These are phyloP conservation scores for Malurus splendens DNA, from an alignment of 2,797 vertebrate species.

Conservation along the genomic window DNA sequence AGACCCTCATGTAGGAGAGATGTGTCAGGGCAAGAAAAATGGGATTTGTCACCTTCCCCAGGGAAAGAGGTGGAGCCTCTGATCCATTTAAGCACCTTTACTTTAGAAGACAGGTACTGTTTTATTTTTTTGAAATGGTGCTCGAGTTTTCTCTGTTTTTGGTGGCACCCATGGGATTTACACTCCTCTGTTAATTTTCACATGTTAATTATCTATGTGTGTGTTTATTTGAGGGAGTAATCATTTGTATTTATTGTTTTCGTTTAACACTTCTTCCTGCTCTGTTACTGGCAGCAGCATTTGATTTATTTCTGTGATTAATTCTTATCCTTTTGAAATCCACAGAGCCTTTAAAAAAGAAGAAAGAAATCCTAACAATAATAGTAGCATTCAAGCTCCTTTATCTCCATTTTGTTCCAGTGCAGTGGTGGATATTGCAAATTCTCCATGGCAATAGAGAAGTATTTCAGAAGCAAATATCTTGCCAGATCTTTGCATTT, in stretches of 20 bases:
- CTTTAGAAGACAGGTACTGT: neutral
- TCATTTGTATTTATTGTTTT: neutral
- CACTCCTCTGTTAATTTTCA: neutral
- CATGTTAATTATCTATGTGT: neutral
- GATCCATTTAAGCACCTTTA: neutral
- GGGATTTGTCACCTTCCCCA: neutral
- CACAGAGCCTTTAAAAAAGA: neutral
- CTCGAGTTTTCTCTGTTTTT: neutral
- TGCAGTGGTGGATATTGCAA: slow-evolving; percentile 51
- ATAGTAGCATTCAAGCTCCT: slow-evolving; percentile 52
- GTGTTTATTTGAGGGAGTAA: neutral
- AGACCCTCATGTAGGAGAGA: neutral
- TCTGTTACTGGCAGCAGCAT: neutral
- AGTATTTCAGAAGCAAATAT: slow-evolving; percentile 51
- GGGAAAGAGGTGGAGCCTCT: neutral
- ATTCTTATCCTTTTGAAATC: slow-evolving; percentile 42
- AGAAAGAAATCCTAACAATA: slow-evolving; percentile 48
- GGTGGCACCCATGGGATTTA: neutral
- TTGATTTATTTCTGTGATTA: slow-evolving; percentile 45
- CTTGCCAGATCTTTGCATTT: slow-evolving; percentile 58
- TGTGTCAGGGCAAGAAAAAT: neutral
- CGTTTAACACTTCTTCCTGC: neutral
- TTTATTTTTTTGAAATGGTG: neutral
- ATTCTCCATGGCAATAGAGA: slow-evolving; percentile 60
- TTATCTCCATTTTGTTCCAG: slow-evolving; percentile 60